These are phyloP conservation scores for Sparidentex hasta DNA, from an alignment of 2,797 vertebrate species.

Conservation along the genomic window DNA sequence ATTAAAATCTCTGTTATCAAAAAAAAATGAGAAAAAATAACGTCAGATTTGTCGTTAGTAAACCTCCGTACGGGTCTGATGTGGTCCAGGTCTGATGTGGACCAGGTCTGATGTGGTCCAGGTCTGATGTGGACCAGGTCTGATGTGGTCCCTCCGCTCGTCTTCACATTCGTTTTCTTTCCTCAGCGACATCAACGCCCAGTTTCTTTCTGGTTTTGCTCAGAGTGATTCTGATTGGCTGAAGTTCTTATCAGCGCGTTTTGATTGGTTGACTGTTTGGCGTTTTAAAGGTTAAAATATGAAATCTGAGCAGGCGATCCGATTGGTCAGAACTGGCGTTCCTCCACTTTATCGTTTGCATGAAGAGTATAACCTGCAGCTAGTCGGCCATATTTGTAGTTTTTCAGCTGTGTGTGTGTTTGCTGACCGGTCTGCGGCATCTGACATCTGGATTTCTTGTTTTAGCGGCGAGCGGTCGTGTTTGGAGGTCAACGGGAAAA, in stretches of 20 bases:
- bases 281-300: slow-evolving; percentile 46
- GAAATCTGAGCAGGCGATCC: slow-evolving; percentile 47
- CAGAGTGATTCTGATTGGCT: slow-evolving; percentile 53
- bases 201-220: slow-evolving; percentile 9
- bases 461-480: slow-evolving; percentile 2
- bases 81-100: too few relatives aligned
- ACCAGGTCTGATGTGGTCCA: too few relatives aligned
- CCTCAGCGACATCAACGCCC: slow-evolving; percentile 4
- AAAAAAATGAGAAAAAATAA: not conserved
- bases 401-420: slow-evolving; percentile 62
- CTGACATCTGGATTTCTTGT: slow-evolving; percentile 17
- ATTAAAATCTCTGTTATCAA: not conserved
- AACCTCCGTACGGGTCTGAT: not conserved
- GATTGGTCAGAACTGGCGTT: slow-evolving; percentile 16
- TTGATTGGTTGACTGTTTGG: slow-evolving; percentile 51
- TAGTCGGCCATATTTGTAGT: slow-evolving; percentile 72
- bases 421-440: slow-evolving; percentile 9
- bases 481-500: slow-evolving; percentile 46
- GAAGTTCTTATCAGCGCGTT: slow-evolving; percentile 36
- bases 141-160: not conserved
- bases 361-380: slow-evolving; percentile 68
- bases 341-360: slow-evolving; percentile 66
- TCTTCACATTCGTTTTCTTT: not conserved
- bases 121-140: not conserved
- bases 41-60: not conserved